phyloP scores from a whole-genome alignment of 1,140 invertebrate genomes.

The Triops longicaudatus region DNA sequence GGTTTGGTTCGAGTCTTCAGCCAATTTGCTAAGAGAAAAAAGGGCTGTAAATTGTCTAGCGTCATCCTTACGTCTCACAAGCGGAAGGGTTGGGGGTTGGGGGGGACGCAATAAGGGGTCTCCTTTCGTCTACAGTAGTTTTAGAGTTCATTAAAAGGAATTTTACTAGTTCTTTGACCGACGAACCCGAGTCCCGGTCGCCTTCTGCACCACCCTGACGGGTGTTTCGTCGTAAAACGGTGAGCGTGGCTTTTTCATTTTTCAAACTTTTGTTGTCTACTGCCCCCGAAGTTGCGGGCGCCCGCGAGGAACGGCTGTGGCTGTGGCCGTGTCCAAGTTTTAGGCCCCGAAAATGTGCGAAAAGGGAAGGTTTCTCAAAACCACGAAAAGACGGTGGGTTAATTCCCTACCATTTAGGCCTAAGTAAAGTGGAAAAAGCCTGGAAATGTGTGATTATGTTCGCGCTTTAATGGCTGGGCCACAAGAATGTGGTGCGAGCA shows the following conservation, averaged over 20 bases:
- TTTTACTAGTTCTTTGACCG: slow-evolving; percentile 12
- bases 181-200: neutral
- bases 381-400: neutral
- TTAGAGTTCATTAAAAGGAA: neutral
- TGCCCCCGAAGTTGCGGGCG: neutral
- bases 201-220: neutral
- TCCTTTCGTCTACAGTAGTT: neutral
- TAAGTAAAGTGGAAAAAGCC: neutral
- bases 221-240: no score
- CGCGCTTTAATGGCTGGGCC: neutral
- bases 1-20: no score
- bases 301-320: neutral
- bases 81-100: neutral
- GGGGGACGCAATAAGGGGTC: neutral
- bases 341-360: neutral
- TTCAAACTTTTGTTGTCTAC: no score
- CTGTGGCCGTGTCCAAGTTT: neutral
- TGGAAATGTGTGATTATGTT: neutral
- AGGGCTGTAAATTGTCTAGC: no score
- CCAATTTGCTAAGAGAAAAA: no score
- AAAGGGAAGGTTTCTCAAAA: neutral
- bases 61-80: neutral
- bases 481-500: neutral
- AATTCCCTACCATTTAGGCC: neutral
- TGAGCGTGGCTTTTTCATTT: no score